phyloP scores from a whole-genome alignment of 2,797 vertebrate genomes.

The Eulemur coronatus region DNA sequence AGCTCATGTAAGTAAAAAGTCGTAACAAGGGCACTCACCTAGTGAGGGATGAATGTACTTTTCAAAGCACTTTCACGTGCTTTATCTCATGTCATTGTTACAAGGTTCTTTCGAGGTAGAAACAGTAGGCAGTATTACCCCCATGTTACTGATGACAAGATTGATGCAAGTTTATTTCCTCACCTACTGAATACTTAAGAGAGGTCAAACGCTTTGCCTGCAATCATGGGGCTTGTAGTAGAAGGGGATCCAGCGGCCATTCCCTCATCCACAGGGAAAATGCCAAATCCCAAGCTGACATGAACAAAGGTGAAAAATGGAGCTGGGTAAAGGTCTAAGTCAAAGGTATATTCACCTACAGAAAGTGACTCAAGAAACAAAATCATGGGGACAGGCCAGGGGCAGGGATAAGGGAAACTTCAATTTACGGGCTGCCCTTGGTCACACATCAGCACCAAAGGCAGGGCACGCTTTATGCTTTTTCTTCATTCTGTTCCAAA shows the following conservation, averaged over 20 bases:
- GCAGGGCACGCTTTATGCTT: not conserved
- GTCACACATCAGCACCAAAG: not conserved
- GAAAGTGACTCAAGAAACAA: not conserved
- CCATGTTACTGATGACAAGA: not conserved
- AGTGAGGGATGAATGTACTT: not conserved
- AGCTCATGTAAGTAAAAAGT: not conserved
- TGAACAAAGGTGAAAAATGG: not conserved
- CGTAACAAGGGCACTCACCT: not conserved
- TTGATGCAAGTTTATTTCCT: not conserved
- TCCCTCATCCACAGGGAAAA: not conserved
- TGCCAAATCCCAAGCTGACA: not conserved
- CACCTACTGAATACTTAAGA: not conserved
- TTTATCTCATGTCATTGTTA: not conserved
- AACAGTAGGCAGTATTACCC: not conserved
- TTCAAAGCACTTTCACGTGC: not conserved
- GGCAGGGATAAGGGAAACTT: not conserved
- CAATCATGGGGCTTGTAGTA: not conserved
- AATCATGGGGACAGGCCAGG: not conserved
- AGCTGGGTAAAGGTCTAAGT: not conserved
- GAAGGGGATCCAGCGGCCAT: not conserved
- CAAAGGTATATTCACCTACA: not conserved
- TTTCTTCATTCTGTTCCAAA: not conserved
- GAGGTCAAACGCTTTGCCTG: not conserved
- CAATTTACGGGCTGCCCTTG: not conserved
- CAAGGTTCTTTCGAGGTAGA: not conserved